Percentiles rank a stretch among this genome's conserved stretches.
phyloP scores from a whole-genome alignment of 2,113 vertebrate genomes.

The Paedocypris sp. region DNA sequence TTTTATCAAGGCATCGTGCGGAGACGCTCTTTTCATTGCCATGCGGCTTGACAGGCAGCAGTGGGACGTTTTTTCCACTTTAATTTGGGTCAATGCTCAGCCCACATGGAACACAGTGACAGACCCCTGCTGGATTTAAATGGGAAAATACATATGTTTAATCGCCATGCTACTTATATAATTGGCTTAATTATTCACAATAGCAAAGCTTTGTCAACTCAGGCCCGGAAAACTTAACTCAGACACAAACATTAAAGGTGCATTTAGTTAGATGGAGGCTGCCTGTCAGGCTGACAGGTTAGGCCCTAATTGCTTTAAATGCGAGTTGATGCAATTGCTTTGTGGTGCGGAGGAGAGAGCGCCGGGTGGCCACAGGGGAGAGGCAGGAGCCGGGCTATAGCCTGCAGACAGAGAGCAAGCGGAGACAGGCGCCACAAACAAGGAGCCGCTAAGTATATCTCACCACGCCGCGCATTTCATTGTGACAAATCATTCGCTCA shows the following conservation, averaged over 20 bases:
- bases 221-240: slow-evolving; percentile 25
- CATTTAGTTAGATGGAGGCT: slow-evolving; percentile 46
- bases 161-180: slow-evolving; percentile 54
- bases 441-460: slow-evolving; percentile 31
- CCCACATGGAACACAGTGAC: slow-evolving; percentile 47
- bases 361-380: slow-evolving; percentile 31
- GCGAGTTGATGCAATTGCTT: slow-evolving; percentile 43
- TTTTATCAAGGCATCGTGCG: slow-evolving; percentile 54
- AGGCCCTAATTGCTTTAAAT: slow-evolving; percentile 51
- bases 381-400: slow-evolving; percentile 28
- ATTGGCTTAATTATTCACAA: slow-evolving; percentile 63
- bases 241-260: slow-evolving; percentile 27
- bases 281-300: slow-evolving; percentile 50
- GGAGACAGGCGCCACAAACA: slow-evolving; percentile 40
- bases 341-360: slow-evolving; percentile 24
- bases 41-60: slow-evolving; percentile 39
- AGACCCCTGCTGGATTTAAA: slow-evolving; percentile 47
- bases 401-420: slow-evolving; percentile 32
- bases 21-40: slow-evolving; percentile 44
- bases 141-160: slow-evolving; percentile 54
- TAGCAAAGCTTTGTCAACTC: slow-evolving; percentile 19
- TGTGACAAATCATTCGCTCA: slow-evolving; percentile 30
- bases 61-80: slow-evolving; percentile 34
- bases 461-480: slow-evolving; percentile 7
- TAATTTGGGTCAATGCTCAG: slow-evolving; percentile 62